Base-by-base conservation (phyloP, 1,140 invertebrate genomes). In the Lepidurus arcticus region DNA sequence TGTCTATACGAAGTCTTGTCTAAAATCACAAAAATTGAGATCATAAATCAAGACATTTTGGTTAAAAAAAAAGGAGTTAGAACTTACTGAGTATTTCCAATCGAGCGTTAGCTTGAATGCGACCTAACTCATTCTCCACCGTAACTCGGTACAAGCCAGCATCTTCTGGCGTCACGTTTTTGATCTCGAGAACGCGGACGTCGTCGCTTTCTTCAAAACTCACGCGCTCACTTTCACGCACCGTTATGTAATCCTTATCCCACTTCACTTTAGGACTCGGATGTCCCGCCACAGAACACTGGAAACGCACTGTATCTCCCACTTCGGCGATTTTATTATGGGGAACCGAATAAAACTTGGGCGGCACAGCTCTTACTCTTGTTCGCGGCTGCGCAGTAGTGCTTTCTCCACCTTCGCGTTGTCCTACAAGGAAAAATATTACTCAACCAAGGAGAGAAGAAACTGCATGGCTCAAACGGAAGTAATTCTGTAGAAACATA, bases 291-390 rank as follows among this genome's bases (percentile, higher is more conserved):
- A 94, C 90, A 1, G 92, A 90, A 81, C 92, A 93, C 81, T 93
- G 91, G 84, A 95, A 94, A 8, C 90, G 85, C 1, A 92, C 89
- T 1, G 90, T 91, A 81, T 94, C 92, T 9, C 93, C 93, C 84
- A 93, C 91, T 83, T 94, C 91, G 0, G 90, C 92, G 7, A 94
- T 89, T 74, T 91, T 89, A 83, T 94, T 94, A 82, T 93, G 92
- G 1, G 94, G 94, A 78, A 94, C 91, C 26, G 93, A 92, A 84
- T 94, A 93, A 85, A 97, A 96, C 84, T 93, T 93, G 0, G 93
- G 93, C 2, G 92, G 87, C 47, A 87, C 82, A 34, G 88, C 81
- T 80, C 84, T 83, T 73, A 83, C 44, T 7, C 76, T 76, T 13
- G 65, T 74, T n/a, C 47, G 73, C 74, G 16, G 21, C 45, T 24